Percentiles rank a stretch among this genome's conserved stretches.
These are phyloP conservation scores for Carposina sasakii DNA, from an alignment of 1,140 invertebrate species.

Conservation along the genomic window DNA sequence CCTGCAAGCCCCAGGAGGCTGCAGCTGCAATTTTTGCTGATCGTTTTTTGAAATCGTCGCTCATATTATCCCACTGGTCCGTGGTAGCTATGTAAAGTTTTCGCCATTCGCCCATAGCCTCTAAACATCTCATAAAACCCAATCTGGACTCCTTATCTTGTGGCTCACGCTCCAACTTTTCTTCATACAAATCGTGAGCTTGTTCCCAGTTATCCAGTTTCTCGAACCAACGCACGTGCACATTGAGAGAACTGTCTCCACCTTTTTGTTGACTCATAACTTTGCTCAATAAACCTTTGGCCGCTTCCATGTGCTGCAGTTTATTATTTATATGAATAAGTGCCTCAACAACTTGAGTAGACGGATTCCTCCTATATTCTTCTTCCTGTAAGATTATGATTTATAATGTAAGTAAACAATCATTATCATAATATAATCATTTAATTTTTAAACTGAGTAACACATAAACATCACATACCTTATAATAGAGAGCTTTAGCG, in stretches of 20 bases:
- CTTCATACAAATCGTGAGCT: conserved; percentile 90
- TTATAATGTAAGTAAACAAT: conserved; percentile 9
- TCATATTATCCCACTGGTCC: conserved; percentile 81
- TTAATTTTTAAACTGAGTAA: too few relatives aligned
- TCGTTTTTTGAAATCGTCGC: conserved; percentile 80
- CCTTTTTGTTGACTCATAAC: conserved; percentile 87
- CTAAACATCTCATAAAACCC: conserved; percentile 97
- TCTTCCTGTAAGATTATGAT: conserved; percentile 78
- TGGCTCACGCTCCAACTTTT: conserved; percentile 76
- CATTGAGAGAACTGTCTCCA: conserved; percentile 76
- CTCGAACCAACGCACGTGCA: conserved; percentile 98
- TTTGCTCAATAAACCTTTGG: conserved; percentile 91
- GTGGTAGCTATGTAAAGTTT: conserved; percentile 83
- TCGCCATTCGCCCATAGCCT: conserved; percentile 97
- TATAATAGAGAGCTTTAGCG: conserved; percentile 98
- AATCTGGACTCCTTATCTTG: conserved; percentile 87
- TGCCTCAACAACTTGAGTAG: conserved; percentile 89
- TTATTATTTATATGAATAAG: conserved; percentile 99
- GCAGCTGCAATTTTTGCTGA: conserved; percentile 95
- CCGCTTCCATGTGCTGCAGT: conserved; percentile 97
- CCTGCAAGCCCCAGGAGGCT: conserved; percentile 94
- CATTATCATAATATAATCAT: conserved; percentile 6
- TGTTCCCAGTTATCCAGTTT: conserved; percentile 99
- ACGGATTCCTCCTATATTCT: conserved; percentile 84
- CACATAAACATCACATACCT: conserved; percentile 72